Base-by-base conservation (phyloP, 2,113 vertebrate species). In the Aleadryas rufinucha region DNA sequence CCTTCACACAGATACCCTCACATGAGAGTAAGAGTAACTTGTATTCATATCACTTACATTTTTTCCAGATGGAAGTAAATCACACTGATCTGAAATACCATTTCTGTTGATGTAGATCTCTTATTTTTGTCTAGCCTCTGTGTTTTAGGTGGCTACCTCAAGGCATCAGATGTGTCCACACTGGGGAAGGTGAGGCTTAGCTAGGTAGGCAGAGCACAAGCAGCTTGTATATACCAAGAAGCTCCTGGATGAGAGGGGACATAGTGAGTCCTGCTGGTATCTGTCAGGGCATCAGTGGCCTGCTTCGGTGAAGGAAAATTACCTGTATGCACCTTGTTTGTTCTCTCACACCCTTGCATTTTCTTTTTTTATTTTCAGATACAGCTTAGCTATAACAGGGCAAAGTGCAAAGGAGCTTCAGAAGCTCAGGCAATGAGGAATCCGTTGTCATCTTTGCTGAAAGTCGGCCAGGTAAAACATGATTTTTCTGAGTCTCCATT, bases 241-340 rank as follows among this genome's bases (percentile, higher is more conserved):
- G 13, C 18, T 85, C 41, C 28, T 76, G 47, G 53, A 53, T 19
- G 16, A 90, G 59, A 56, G 28, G 35, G 13, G 28, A 37, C 7
- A 13, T 5, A 33, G 15, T 3, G 6, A 70, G 49, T 54, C 33
- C 49, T 60, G 28, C n/a, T 52, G 30, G 8, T 33, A 3, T 60
- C n/a, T 61, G 15, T 53, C 74, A 72, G 31, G 20, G 9, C 22
- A 69, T 22, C 0, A 0, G 7, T 37, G 37, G 8, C 30, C 88
- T 74, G 8, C 45, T 81, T 80, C 37, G 13, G 54, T 28, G 54
- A 53, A 80, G 39, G 37, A 57, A 72, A 89, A 70, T 15, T 44
- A 31, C 9, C 45, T 23, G 13, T n/a, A 5, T 37, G 11, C 35
- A 28, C 30, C 18, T 19, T 49, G 37, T 53, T 76, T 42, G 17